Conservation (phyloP, 2,888 invertebrate genomes). For the Lycophotia porphyrea region DNA sequence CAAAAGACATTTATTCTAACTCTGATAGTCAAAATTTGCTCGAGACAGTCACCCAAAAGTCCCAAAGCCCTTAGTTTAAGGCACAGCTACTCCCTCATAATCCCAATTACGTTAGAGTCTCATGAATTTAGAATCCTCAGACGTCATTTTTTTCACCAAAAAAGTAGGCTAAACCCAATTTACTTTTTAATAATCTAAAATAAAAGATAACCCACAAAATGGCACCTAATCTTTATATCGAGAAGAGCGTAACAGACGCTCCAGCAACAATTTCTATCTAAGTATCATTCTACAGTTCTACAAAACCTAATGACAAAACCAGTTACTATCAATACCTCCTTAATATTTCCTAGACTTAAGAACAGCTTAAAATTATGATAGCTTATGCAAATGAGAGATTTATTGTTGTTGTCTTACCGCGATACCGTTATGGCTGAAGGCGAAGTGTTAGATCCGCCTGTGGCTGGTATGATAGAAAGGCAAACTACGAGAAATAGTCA, state of each 20-base stretch:
- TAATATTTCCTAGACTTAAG: conserved; percentile 5
- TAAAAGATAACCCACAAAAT: background rate
- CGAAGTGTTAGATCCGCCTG: conserved; percentile 41
- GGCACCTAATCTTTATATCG: background rate
- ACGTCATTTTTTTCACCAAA: background rate
- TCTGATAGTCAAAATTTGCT: background rate
- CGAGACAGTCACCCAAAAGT: background rate
- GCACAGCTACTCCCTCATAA: background rate
- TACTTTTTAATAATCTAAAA: background rate
- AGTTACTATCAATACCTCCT: background rate
- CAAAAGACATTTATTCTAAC: background rate
- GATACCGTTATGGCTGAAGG: conserved; percentile 27
- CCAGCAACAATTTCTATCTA: background rate
- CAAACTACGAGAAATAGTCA: conserved; percentile 22
- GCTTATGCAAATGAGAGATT: conserved; percentile 27
- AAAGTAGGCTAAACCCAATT: background rate
- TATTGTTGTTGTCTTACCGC: conserved; percentile 8
- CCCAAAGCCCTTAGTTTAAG: background rate
- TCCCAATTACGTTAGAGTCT: background rate
- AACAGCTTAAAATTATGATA: background rate
- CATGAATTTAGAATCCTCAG: background rate
- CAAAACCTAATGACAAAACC: conserved; percentile 2
- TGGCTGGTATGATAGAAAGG: conserved; percentile 28
- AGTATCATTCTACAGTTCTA: background rate
- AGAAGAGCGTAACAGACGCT: background rate